phyloP scores from a whole-genome alignment of 1,140 invertebrate genomes.

The Drosophila asahinai region DNA sequence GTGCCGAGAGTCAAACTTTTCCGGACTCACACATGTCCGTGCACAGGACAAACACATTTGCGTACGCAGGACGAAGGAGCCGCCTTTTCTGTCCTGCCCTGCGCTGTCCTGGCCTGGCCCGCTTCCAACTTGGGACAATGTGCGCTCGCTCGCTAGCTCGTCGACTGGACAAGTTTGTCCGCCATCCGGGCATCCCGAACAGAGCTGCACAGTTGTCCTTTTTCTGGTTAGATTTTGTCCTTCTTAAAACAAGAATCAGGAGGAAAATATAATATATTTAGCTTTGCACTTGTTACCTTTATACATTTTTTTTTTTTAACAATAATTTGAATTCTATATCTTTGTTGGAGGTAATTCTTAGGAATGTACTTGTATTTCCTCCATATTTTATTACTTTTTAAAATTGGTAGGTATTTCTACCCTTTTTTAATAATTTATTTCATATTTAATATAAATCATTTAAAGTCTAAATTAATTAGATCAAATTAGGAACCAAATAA shows the following conservation, averaged over 20 bases:
- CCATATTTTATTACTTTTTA: too few relatives aligned
- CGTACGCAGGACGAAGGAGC: slow-evolving; percentile 57
- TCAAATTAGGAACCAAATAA: too few relatives aligned
- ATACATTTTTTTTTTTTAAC: too few relatives aligned
- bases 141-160: slow-evolving; percentile 44
- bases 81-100: slow-evolving; percentile 7
- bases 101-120: slow-evolving; percentile 20
- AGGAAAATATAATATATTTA: background rate
- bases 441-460: too few relatives aligned
- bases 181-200: slow-evolving; percentile 17
- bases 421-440: too few relatives aligned
- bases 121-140: slow-evolving; percentile 65
- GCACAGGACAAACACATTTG: slow-evolving; percentile 82
- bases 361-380: too few relatives aligned
- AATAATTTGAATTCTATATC: too few relatives aligned
- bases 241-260: background rate
- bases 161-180: slow-evolving; percentile 77
- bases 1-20: slow-evolving; percentile 65
- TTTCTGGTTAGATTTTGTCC: background rate
- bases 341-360: too few relatives aligned
- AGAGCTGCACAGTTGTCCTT: background rate
- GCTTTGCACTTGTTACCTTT: background rate
- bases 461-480: too few relatives aligned
- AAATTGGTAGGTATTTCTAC: too few relatives aligned
- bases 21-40: slow-evolving; percentile 62